Evolutionary conservation across 2,797 vertebrate species (phyloP).

Genomic region (Pogoniulus pusillus): DNA sequence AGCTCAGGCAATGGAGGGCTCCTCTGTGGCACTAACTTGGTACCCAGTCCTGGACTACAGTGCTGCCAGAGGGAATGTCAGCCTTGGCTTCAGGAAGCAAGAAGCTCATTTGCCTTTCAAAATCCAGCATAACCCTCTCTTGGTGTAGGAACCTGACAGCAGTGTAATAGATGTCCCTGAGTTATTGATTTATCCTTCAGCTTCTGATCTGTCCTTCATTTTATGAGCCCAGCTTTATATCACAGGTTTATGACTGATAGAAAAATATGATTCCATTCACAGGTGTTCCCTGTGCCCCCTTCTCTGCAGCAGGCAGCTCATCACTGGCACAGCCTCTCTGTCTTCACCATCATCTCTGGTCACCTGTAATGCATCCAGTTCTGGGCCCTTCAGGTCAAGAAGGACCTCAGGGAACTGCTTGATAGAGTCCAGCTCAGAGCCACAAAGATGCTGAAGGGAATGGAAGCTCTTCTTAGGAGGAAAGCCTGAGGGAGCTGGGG

Average conservation of each 20-base stretch:
- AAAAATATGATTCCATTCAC: not conserved
- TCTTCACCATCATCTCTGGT: not conserved
- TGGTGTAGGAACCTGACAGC: not conserved
- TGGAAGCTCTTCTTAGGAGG: no score
- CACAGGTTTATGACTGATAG: not conserved
- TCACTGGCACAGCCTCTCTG: not conserved
- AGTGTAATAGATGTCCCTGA: not conserved
- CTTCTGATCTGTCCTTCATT: slow-evolving; percentile 40
- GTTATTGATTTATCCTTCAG: slow-evolving; percentile 53
- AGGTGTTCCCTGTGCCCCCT: not conserved
- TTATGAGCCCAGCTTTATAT: slow-evolving; percentile 44
- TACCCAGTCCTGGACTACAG: not conserved
- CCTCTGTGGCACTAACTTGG: not conserved
- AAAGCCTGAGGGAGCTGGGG: no score
- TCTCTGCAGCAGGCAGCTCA: not conserved
- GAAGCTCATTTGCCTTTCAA: not conserved
- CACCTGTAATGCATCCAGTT: not conserved
- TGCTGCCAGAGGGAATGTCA: not conserved
- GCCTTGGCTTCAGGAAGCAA: not conserved
- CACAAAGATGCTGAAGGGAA: no score
- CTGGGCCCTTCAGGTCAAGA: no score
- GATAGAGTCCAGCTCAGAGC: no score
- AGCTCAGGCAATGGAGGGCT: not conserved
- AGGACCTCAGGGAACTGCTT: no score
- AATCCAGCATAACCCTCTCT: not conserved